Evolutionary conservation across 2,113 vertebrate species (phyloP), one percentile per base, ranked within the genome.

Genomic region (Myotis yumanensis): DNA sequence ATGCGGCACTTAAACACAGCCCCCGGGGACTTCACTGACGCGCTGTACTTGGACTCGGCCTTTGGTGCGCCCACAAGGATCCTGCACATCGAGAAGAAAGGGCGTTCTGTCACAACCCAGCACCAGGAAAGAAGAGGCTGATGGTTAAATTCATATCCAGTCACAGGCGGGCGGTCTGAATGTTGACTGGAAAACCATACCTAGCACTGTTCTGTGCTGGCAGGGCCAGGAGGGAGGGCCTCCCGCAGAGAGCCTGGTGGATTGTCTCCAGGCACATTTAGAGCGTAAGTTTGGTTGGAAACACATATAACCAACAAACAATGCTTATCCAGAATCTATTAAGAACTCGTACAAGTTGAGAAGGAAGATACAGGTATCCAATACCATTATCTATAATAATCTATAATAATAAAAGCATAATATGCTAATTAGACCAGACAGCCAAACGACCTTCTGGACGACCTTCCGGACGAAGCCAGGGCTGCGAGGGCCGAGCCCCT

Each of bases 1-100:
- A 99, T 96, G 12, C 99, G 98, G 95, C 99, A 99, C 97, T 99
- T 99, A 95, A 98, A 99, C 43, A 99, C 98, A 6, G 99, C 99
- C 97, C 99, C 99, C 22, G 99, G 99, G 82, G 99, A 99, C 92
- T 98, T 98, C 96, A 99, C 98, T 7, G 99, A 99, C 90, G 98
- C 96, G 97, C 99, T 99, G 98, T 98, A 99, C 97, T 99, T 99
- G 51, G 99, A 99, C 93, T 99, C 99, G 48, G 99, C 99, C 97
- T 97, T 99, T 3, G 99, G 99, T 80, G 99, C 99, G 2, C 99
- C 99, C 16, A 99, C 99, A 94, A 99, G 98, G 89, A 99, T 96
- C 99, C 99, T 99, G 98, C 54, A 98, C 86, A 92, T 23, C 11
- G 96, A 97, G 90, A 97, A 83, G 40, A 97, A 97, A 97, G 82